These are phyloP conservation scores for Anolis sagrei DNA, from an alignment of 2,113 vertebrate genomes.

Conservation along the genomic window DNA sequence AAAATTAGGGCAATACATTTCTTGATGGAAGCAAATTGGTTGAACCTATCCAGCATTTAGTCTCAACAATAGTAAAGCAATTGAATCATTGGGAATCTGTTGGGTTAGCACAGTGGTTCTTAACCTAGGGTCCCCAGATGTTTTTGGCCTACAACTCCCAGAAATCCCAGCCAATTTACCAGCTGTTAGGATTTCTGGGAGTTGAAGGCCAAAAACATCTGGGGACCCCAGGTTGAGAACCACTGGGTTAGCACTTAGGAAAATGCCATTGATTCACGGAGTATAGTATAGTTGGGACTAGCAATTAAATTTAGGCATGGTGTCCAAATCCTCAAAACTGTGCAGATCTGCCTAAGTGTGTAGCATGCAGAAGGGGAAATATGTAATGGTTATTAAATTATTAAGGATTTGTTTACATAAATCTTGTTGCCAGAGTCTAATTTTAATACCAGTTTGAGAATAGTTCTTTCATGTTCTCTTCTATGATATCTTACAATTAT, in stretches of 20 bases:
- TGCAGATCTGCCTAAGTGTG: not conserved
- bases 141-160: too few species aligned
- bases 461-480: not conserved
- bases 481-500: slow-evolving; percentile 1
- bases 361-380: not conserved
- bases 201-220: too few species aligned
- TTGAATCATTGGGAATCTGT: too few species aligned
- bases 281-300: too few species aligned
- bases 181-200: too few species aligned
- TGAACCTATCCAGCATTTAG: not conserved
- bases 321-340: not conserved
- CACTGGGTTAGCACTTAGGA: too few species aligned
- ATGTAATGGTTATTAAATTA: not conserved
- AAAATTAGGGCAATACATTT: too few species aligned
- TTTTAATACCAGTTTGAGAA: not conserved
- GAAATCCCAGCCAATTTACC: too few species aligned
- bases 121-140: too few species aligned
- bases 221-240: too few species aligned
- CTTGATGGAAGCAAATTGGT: not conserved
- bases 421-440: not conserved
- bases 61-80: too few species aligned
- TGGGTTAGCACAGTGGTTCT: too few species aligned
- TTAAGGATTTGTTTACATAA: not conserved
- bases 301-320: not conserved
- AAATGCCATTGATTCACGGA: not conserved